Percentiles rank a stretch among this genome's conserved stretches.
These are phyloP conservation scores for Ferdinandea cuprea DNA, from an alignment of 2,888 invertebrate species.

Conservation along the genomic window DNA sequence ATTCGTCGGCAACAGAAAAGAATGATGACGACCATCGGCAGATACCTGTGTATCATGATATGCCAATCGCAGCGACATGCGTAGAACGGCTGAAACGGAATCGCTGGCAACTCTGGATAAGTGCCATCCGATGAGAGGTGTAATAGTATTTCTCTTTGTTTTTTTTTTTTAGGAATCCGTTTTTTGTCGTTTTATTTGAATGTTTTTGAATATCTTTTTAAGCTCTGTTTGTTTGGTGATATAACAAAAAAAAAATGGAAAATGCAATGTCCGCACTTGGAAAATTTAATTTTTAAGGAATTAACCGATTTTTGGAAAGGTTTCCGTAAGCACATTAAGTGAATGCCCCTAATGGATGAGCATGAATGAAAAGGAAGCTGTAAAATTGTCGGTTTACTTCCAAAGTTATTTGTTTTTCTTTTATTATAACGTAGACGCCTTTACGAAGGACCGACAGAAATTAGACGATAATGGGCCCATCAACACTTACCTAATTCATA, in stretches of 20 bases:
- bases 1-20: constrained; percentile 42
- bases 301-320: no score
- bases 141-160: background rate
- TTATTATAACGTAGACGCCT: constrained; percentile 19
- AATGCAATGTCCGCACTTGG: no score
- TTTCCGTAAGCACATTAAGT: background rate
- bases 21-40: constrained; percentile 20
- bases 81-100: constrained; percentile 34
- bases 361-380: constrained; percentile 5
- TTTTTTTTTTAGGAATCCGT: background rate
- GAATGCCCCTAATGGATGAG: constrained; percentile 17
- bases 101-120: constrained; percentile 56
- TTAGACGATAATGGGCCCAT: constrained; percentile 30
- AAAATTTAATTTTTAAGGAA: no score
- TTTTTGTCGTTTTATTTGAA: background rate
- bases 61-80: constrained; percentile 55
- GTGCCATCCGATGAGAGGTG: constrained; percentile 33
- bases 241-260: no score
- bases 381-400: constrained; percentile 40
- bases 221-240: no score
- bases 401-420: constrained; percentile 13
- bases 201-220: background rate
- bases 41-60: constrained; percentile 29
- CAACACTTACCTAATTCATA: background rate
- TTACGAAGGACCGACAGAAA: background rate